phyloP scores from a whole-genome alignment of 2,113 vertebrate species.

The Lota lota region DNA sequence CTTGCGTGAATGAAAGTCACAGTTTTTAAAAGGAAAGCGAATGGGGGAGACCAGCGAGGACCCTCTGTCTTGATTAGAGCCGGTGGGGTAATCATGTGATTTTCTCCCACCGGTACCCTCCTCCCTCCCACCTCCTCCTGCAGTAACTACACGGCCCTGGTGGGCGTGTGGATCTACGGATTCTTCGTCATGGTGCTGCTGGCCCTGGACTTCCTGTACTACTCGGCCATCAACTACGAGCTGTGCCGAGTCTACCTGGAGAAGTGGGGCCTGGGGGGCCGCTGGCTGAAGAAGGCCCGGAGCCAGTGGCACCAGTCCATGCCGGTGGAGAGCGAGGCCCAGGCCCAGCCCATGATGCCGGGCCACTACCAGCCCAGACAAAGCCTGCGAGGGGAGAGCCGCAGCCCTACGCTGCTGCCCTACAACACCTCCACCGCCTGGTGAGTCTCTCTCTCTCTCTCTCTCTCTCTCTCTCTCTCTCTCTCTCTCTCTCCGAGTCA shows the following conservation, averaged over 20 bases:
- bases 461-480: too few relatives aligned
- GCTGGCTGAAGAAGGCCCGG: slow-evolving; percentile 89
- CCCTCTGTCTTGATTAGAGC: too few relatives aligned
- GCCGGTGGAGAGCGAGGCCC: slow-evolving; percentile 72
- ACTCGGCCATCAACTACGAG: slow-evolving; percentile 97
- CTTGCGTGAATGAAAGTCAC: slow-evolving; percentile 26
- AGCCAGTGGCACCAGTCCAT: slow-evolving; percentile 81
- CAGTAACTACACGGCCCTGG: slow-evolving; percentile 95
- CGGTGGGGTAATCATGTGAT: too few relatives aligned
- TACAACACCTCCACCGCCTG: slow-evolving; percentile 92
- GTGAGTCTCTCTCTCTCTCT: slow-evolving; percentile 66
- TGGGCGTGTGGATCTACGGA: slow-evolving; percentile 98
- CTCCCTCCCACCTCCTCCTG: too few relatives aligned
- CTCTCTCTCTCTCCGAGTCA: too few relatives aligned
- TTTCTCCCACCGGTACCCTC: too few relatives aligned
- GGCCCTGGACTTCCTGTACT: slow-evolving; percentile 92
- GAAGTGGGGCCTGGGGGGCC: slow-evolving; percentile 90
- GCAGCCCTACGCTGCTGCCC: slow-evolving; percentile 82
- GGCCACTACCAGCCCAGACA: slow-evolving; percentile 78
- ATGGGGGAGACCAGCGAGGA: slow-evolving; percentile 36
- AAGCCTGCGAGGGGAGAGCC: slow-evolving; percentile 79
- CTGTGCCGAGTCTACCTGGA: slow-evolving; percentile 91
- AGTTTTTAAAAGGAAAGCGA: slow-evolving; percentile 37
- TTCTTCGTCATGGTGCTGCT: slow-evolving; percentile 93
- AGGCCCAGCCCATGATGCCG: slow-evolving; percentile 57